Conservation (phyloP, 2,888 invertebrate species). For the Drosophila setosimentum region DNA sequence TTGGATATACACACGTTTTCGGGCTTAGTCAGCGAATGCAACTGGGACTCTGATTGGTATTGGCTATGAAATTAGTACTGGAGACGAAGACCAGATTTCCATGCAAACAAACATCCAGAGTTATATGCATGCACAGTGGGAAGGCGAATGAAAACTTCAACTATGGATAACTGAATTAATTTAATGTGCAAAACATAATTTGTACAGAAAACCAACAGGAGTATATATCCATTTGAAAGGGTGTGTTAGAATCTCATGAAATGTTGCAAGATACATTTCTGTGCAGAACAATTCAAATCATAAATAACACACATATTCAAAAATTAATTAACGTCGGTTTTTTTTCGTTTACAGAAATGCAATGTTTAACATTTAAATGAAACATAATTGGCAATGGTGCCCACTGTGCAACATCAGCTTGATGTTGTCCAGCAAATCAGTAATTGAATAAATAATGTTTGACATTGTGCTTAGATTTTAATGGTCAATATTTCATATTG, state of each 20-base stretch:
- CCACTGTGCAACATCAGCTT: slow-evolving; percentile 20
- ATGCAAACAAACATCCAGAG: background rate
- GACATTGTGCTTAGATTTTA: slow-evolving; percentile 15
- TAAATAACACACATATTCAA: background rate
- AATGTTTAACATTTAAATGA: background rate
- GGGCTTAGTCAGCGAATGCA: slow-evolving; percentile 41
- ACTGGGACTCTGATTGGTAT: slow-evolving; percentile 11
- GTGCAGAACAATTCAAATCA: background rate
- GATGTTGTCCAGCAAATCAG: slow-evolving; percentile 18
- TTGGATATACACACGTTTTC: slow-evolving; percentile 14
- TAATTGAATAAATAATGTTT: slow-evolving; percentile 39
- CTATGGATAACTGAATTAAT: background rate
- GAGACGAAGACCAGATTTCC: background rate
- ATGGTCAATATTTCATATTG: slow-evolving; percentile 32
- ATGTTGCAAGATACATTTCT: background rate
- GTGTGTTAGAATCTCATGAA: background rate
- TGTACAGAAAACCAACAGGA: slow-evolving; percentile 3
- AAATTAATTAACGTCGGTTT: background rate
- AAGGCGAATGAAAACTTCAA: background rate
- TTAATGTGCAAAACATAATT: slow-evolving; percentile 1
- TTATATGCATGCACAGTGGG: slow-evolving; percentile 27
- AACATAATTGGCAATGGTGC: background rate
- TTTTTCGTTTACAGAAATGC: background rate
- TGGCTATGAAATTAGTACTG: background rate
- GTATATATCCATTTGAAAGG: background rate